Base-by-base conservation (phyloP, 1,140 invertebrate species). In the Leucophenga varia region DNA sequence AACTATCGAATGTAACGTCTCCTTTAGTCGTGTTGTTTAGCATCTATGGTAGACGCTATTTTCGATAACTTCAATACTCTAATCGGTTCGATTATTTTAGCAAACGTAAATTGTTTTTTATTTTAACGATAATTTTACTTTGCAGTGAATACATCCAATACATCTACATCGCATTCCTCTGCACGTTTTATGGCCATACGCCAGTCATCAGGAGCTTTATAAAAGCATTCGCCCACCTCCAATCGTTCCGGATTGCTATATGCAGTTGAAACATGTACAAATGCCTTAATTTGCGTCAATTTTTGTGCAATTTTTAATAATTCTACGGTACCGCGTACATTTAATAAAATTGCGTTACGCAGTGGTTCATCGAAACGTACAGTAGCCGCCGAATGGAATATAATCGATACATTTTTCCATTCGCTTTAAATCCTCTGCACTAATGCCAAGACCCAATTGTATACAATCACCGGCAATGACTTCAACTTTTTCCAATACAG, bases 341-440 rank as follows among this genome's bases (percentile, higher is more conserved):
- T 89, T 37, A 82, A 70, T 4, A 80, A 76, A 2, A 83, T 74
- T 0, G 86, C 82, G 17, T 78, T 61, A 71, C 82, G 85, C 3
- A 96, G 67, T 8, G 82, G 78, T 67, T 95, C 93, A 63, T 91
- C 85, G 25, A 55, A 55, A 39, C 53, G 35, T 4, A 97, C 86
- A 37, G 89, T 95, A 0, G 95, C 94, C 1, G 94, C 95, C 0
- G 86, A 86, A 70, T 97, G 93, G 72, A 94, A 95, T 8, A 97
- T 83, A n/a, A 97, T 79, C 3, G 88, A 84, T 0, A 95, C 86
- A 44, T 49, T 44, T n/a, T 49, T 49, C 14, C 9, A 49, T 8
- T 14, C 25, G 8, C 38, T 43, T 38, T 2, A 18, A n/a, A 18
- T 13, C 14, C 18, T 43, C 40, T 17, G 1, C 9, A 7, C 14